Evolutionary conservation across 1,140 invertebrate species (phyloP).

Genomic region (Campoletis sonorensis): DNA sequence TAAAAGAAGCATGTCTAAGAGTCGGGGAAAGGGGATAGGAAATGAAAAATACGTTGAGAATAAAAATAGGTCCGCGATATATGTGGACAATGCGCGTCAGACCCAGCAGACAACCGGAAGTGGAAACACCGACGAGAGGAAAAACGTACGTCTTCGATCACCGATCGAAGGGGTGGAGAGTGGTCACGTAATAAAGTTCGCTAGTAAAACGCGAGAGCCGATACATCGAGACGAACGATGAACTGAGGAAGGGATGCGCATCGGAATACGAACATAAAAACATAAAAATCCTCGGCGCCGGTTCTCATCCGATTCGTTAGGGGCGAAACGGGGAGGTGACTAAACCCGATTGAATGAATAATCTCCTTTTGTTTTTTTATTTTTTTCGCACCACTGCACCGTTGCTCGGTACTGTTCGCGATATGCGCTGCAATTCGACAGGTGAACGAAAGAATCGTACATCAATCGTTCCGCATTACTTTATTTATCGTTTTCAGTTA

Average conservation of each 20-base stretch:
- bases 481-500: neutral
- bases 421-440: neutral
- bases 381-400: conserved; percentile 16
- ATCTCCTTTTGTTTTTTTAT: conserved; percentile 32
- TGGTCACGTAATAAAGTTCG: conserved; percentile 31
- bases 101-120: conserved; percentile 33
- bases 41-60: neutral
- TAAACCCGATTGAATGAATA: conserved; percentile 35
- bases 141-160: conserved; percentile 34
- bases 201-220: conserved; percentile 27
- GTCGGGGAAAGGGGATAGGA: neutral
- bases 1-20: neutral
- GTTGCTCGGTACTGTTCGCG: conserved; percentile 3
- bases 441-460: neutral
- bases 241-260: neutral
- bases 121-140: conserved; percentile 18
- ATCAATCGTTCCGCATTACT: neutral
- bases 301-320: conserved; percentile 7
- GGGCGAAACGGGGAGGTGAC: neutral
- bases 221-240: neutral
- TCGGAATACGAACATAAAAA: neutral
- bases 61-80: conserved; percentile 1
- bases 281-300: conserved; percentile 36
- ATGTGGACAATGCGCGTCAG: conserved; percentile 38
- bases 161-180: neutral